Evolutionary conservation across 2,888 invertebrate species (phyloP).

Genomic region (Alentia gelatinosa): DNA sequence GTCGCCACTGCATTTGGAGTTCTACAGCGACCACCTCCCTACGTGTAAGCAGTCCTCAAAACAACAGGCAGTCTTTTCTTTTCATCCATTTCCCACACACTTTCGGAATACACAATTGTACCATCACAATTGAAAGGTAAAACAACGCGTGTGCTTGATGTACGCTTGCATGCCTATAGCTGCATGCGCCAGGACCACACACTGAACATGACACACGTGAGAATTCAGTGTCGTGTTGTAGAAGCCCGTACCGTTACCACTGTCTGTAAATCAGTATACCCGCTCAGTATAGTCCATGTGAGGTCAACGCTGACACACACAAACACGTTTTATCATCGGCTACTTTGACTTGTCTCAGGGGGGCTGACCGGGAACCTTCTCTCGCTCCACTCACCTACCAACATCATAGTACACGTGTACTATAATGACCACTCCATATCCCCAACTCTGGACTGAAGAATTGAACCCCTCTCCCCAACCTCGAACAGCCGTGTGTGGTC

Average conservation of each 20-base stretch:
- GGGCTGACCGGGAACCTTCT: no score
- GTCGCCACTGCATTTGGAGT: background rate
- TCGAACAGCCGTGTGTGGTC: no score
- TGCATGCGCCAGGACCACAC: background rate
- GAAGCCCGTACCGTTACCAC: background rate
- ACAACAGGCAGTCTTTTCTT: background rate
- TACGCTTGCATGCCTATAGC: background rate
- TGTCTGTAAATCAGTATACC: background rate
- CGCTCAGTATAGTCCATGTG: background rate
- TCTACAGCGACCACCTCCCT: background rate
- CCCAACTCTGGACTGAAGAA: no score
- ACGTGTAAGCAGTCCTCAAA: background rate
- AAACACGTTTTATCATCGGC: no score
- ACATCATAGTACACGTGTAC: no score
- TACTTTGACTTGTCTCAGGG: no score
- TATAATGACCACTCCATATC: no score
- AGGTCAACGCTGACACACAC: background rate
- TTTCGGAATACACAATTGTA: background rate
- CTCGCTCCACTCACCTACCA: no score
- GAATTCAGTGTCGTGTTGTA: background rate
- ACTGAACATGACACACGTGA: background rate
- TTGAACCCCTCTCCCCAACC: no score
- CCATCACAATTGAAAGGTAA: background rate
- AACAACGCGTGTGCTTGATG: no score
- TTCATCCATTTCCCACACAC: background rate